A percentile compares a stretch with the other conserved stretches of the same genome.
These are phyloP conservation scores for Myioborus melanocephalus DNA, from an alignment of 2,797 vertebrate genomes.

Conservation along the genomic window DNA sequence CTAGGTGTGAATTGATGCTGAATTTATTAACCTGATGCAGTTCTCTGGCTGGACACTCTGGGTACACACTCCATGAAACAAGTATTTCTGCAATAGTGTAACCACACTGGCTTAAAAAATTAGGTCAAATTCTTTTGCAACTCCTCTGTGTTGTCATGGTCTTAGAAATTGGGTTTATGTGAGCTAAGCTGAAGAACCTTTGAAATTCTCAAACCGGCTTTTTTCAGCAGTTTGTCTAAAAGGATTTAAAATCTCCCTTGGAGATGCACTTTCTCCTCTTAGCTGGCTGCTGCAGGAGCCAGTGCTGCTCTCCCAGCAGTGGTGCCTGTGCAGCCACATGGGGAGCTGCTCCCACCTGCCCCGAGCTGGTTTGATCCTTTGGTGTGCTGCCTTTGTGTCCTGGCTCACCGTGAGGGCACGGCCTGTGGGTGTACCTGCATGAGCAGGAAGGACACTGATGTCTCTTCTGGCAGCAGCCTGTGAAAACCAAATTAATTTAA, in stretches of 20 bases:
- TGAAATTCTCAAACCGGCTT: background rate
- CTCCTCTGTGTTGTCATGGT: background rate
- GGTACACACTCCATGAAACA: background rate
- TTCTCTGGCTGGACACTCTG: background rate
- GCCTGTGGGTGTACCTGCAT: background rate
- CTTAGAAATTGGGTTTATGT: background rate
- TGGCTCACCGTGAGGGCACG: background rate
- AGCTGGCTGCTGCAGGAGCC: background rate
- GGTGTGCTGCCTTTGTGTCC: background rate
- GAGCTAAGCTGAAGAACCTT: background rate
- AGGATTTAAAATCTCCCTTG: background rate
- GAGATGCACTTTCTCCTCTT: background rate
- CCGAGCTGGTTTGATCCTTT: background rate
- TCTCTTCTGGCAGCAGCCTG: background rate
- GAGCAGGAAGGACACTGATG: background rate
- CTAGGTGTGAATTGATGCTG: background rate
- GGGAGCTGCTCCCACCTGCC: background rate
- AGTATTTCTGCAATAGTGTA: background rate
- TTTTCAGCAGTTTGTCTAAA: background rate
- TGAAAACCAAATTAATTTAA: background rate
- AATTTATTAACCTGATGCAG: background rate
- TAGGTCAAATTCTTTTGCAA: background rate
- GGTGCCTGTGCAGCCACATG: background rate
- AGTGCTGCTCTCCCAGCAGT: background rate
- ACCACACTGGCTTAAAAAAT: background rate